Conservation (phyloP, 2,113 vertebrate genomes). For the Pangasianodon gigas region DNA sequence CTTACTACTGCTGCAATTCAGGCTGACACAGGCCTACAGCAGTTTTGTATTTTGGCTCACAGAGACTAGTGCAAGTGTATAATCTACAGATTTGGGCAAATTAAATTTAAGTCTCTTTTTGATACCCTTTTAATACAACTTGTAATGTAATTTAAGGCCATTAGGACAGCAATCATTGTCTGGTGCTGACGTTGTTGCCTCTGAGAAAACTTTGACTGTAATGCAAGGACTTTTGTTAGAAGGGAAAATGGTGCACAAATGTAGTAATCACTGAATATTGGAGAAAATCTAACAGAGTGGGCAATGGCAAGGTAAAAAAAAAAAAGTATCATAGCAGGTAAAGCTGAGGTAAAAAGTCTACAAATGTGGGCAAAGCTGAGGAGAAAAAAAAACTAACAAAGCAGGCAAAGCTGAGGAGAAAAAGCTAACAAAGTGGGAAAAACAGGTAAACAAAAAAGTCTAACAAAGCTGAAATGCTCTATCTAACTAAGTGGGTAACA, state of each 20-base stretch:
- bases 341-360: not conserved
- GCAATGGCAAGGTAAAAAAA: not conserved
- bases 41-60: not conserved
- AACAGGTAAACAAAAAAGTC: not conserved
- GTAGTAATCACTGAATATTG: not conserved
- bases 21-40: not conserved
- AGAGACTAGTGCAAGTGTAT: not conserved
- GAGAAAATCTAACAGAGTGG: not conserved
- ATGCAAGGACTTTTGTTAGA: not conserved
- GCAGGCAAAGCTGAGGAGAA: not conserved
- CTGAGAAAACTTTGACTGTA: not conserved
- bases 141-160: not conserved
- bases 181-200: not conserved
- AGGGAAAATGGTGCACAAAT: not conserved
- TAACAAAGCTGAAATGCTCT: not conserved
- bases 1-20: not conserved
- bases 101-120: not conserved
- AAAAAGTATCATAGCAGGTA: not conserved
- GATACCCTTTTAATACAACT: not conserved
- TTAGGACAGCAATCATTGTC: not conserved
- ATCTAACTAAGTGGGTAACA: not conserved
- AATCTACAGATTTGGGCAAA: slow-evolving; percentile 6
- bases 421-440: not conserved
- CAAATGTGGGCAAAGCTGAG: not conserved
- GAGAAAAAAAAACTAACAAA: not conserved